Base-by-base conservation (phyloP, 2,113 vertebrate species). In the Hypomesus transpacificus region DNA sequence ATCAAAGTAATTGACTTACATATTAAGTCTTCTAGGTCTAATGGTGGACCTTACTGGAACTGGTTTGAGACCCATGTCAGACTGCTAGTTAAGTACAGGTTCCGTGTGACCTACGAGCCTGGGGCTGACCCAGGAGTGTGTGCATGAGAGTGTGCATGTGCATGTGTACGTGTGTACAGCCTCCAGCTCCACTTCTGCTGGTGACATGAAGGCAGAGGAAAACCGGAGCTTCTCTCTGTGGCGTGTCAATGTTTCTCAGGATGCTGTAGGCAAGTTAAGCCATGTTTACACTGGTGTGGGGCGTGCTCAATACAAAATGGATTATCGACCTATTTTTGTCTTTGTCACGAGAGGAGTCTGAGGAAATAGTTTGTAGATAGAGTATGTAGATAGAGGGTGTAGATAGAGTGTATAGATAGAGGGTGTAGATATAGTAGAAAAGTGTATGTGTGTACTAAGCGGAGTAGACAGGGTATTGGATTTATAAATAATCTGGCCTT, bases 81-180 rank as follows among this genome's bases (percentile, higher is more conserved):
- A 46, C 39, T 46, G 39, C 39, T 11, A 11, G 39, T 46, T 46
- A 46, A 46, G 39, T 11, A 46, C 39, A 11, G 7, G 9, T 46
- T 46, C 39, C 13, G 39, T 9, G 39, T 46, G 39, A 46, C 39
- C 39, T 46, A 46, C 7, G 39, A 46, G 39, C 7, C 39, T 2
- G 7, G 39, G 39, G 7, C 39, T 46, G 39, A 46, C 39, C 39
- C 39, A 46, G 39, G 7, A 46, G 14, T 14, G 50, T 73, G 28
- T 66, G 52, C 39, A 63, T 66, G 61, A 57, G n/a, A 65, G 24
- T 64, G 60, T 56, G 31, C 14, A 20, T 58, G 68, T 75, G 51
- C 69, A 6, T 14, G 50, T 64, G 60, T 56, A n/a, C 9, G 51
- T 75, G 39, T 46, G 39, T 46, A 46, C 39, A 46, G 7, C 39